Base-by-base conservation (phyloP, 2,888 invertebrate genomes). In the Metopia argyrocephala region DNA sequence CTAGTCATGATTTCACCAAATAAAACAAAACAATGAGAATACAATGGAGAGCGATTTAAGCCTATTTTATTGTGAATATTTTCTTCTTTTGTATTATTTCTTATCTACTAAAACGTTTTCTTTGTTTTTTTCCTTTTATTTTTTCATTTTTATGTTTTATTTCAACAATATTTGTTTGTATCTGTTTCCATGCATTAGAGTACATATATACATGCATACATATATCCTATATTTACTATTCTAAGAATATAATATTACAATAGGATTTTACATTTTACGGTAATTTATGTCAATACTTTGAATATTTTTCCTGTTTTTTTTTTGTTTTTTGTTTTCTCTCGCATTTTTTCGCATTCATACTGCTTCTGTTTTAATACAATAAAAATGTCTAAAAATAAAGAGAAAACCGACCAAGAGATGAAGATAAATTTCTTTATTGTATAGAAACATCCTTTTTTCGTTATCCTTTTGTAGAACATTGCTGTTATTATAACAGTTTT, bases 231-330 rank as follows among this genome's bases (percentile, higher is more conserved):
- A n/a, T n/a, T n/a, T n/a, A n/a, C n/a, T n/a, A n/a, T 69, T 45
- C 2, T 56, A 9, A 15, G n/a, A 46, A n/a, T n/a, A 65, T 21
- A 48, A 31, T 64, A 38, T 12, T 20, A 66, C 59, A 59, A 75
- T 52, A 46, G 59, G 12, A 61, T 45, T 59, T 52, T 20, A 52
- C 27, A 18, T 75, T 52, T 52, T 59, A 45, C 50, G 21, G 27
- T 27, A 50, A 75, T 75, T 66, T 66, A 52, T 66, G 50, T 66
- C 59, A 75, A 59, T 75, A 45, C 20, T 64, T 62, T 25, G 5
- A 25, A 54, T 54, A 56, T 56, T 56, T 23, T 27, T 7, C 18
- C 9, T 3, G 3, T 9, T n/a, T 46, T 27, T 45, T 27, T 4
- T 28, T 73, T 1, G 15, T 46, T 25, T 18, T 25, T 27, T 57